Evolutionary conservation across 1,140 invertebrate genomes (phyloP).

Genomic region (Heliconius hewitsoni): DNA sequence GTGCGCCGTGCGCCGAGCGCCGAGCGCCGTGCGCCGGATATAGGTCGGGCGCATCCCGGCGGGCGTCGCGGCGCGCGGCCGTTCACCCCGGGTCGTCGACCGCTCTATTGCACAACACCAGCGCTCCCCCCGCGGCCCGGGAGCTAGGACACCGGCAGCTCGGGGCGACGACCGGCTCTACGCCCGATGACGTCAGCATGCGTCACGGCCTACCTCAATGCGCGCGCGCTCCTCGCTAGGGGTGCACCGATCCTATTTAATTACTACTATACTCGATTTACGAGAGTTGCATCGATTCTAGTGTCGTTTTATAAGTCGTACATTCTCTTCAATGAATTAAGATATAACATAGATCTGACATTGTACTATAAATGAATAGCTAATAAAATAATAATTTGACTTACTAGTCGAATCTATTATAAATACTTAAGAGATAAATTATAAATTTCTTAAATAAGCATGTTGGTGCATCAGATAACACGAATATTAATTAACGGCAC

Average conservation of each 20-base stretch:
- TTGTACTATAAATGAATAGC: neutral
- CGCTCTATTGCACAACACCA: slow-evolving; percentile 74
- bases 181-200: slow-evolving; percentile 68
- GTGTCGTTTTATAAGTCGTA: neutral
- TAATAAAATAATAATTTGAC: neutral
- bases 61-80: slow-evolving; percentile 70
- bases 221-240: slow-evolving; percentile 72
- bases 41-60: slow-evolving; percentile 65
- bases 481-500: neutral
- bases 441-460: neutral
- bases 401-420: neutral
- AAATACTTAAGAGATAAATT: neutral
- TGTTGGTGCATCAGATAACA: neutral
- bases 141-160: slow-evolving; percentile 64
- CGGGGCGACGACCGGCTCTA: slow-evolving; percentile 69
- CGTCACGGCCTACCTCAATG: slow-evolving; percentile 80
- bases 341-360: neutral
- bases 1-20: slow-evolving; percentile 72
- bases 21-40: neutral
- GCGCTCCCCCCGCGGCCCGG: slow-evolving; percentile 54
- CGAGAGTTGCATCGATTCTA: neutral
- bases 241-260: slow-evolving; percentile 69
- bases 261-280: slow-evolving; percentile 36
- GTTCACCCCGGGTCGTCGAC: slow-evolving; percentile 78
- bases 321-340: neutral